Evolutionary conservation across 2,888 invertebrate species (phyloP).

Genomic region (Acanthosoma haemorrhoidale): DNA sequence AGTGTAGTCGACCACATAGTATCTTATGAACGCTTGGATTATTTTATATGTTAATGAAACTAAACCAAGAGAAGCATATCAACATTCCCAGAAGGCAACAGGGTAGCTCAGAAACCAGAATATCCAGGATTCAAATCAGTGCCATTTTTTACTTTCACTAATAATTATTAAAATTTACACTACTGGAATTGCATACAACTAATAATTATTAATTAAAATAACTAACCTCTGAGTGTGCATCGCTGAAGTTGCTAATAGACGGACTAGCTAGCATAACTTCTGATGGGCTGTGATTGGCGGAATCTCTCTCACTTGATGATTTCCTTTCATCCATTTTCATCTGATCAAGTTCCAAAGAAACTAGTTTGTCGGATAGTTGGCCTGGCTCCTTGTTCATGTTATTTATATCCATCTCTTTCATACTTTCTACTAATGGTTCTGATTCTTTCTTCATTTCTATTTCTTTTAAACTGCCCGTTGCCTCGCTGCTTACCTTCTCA

Average conservation of each 20-base stretch:
- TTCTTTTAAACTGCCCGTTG: neutral
- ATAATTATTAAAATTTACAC: no score
- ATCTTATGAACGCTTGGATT: no score
- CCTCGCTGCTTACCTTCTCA: neutral
- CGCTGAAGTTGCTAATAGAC: constrained; percentile 62
- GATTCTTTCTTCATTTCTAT: constrained; percentile 19
- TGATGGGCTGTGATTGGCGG: constrained; percentile 67
- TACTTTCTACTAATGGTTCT: neutral
- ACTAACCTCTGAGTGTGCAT: constrained; percentile 61
- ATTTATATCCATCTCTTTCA: constrained; percentile 9
- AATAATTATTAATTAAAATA: neutral
- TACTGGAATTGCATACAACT: neutral
- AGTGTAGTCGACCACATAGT: no score
- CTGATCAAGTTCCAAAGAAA: constrained; percentile 32
- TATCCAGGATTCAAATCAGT: no score
- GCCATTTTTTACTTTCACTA: no score
- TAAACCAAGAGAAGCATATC: no score
- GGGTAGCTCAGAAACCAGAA: no score
- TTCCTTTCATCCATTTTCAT: constrained; percentile 35
- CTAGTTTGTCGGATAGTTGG: constrained; percentile 28
- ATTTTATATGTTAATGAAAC: no score
- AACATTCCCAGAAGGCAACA: no score
- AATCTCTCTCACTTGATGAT: constrained; percentile 57
- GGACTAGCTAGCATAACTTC: constrained; percentile 66
- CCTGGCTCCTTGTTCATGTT: constrained; percentile 17